Percentiles rank a stretch among this genome's conserved stretches.
Conservation (phyloP, 2,888 invertebrate species). For the Entomobrya multifasciata region DNA sequence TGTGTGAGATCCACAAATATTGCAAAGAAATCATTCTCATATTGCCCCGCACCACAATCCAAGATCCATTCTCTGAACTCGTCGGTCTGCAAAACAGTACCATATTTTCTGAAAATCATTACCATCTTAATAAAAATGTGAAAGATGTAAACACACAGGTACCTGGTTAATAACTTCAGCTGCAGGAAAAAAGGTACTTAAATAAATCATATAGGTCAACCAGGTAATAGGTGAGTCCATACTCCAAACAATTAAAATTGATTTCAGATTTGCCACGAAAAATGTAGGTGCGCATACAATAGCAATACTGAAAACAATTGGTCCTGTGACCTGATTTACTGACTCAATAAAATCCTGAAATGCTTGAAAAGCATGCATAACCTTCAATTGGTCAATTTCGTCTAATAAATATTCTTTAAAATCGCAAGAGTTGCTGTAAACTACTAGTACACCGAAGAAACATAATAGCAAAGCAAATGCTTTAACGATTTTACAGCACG, state of each 20-base stretch:
- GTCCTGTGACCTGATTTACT: constrained; percentile 34
- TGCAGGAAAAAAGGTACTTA: background rate
- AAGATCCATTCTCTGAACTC: constrained; percentile 55
- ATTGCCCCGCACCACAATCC: constrained; percentile 19
- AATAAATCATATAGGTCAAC: constrained; percentile 23
- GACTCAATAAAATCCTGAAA: constrained; percentile 39
- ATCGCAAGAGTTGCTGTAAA: constrained; percentile 46
- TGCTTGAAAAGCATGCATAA: constrained; percentile 29
- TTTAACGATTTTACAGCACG: constrained; percentile 7
- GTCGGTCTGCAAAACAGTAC: constrained; percentile 42
- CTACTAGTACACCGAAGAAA: background rate
- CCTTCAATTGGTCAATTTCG: constrained; percentile 17
- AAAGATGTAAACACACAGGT: too few species aligned
- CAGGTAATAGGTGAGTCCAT: constrained; percentile 26
- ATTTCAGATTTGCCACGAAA: constrained; percentile 37
- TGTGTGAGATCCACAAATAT: constrained; percentile 55
- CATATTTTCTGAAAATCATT: too few species aligned
- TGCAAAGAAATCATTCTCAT: constrained; percentile 29
- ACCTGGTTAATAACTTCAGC: constrained; percentile 41
- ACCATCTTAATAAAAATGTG: too few species aligned
- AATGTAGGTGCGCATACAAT: constrained; percentile 50
- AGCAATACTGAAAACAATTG: constrained; percentile 38
- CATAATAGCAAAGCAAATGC: constrained; percentile 39
- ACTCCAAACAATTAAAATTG: constrained; percentile 8
- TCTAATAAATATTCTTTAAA: background rate